A percentile compares a stretch with the other conserved stretches of the same genome.
These are phyloP conservation scores for Larimichthys crocea DNA, from an alignment of 2,113 vertebrate species.

Conservation along the genomic window DNA sequence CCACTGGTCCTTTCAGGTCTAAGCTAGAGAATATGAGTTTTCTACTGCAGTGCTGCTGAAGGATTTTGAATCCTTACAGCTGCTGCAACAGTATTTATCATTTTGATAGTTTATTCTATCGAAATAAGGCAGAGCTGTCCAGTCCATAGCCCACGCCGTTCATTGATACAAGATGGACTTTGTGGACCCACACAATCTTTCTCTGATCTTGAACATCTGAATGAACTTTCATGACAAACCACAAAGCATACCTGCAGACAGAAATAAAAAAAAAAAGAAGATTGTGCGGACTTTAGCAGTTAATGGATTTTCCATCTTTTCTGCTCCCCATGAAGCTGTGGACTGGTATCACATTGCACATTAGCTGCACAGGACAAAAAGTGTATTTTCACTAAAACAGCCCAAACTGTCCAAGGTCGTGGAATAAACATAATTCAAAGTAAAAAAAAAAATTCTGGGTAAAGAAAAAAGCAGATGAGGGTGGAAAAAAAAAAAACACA, in stretches of 20 bases:
- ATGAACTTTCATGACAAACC: constrained; percentile 52
- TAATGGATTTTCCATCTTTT: constrained; percentile 73
- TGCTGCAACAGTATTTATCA: constrained; percentile 50
- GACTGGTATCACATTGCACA: constrained; percentile 49
- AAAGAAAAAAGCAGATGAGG: constrained; percentile 42
- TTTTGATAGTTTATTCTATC: constrained; percentile 54
- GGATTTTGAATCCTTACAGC: constrained; percentile 52
- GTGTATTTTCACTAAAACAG: constrained; percentile 57
- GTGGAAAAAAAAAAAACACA: constrained; percentile 19
- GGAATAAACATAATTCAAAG: constrained; percentile 57
- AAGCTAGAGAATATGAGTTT: constrained; percentile 58
- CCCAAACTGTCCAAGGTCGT: constrained; percentile 41
- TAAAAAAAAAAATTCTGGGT: constrained; percentile 46
- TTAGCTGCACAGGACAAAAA: constrained; percentile 45
- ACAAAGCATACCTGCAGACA: constrained; percentile 58
- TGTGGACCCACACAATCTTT: constrained; percentile 16
- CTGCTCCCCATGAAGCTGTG: constrained; percentile 45
- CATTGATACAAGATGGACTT: constrained; percentile 41
- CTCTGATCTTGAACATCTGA: constrained; percentile 54
- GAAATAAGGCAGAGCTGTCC: constrained; percentile 33
- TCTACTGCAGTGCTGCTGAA: constrained; percentile 35
- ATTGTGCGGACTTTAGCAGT: constrained; percentile 40
- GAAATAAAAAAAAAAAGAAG: constrained; percentile 25
- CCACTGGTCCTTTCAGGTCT: constrained; percentile 46
- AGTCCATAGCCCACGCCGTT: constrained; percentile 16